Percentiles rank a stretch among this genome's conserved stretches.
Evolutionary conservation across 2,888 invertebrate genomes (phyloP).

Genomic region (Hyalella azteca): DNA sequence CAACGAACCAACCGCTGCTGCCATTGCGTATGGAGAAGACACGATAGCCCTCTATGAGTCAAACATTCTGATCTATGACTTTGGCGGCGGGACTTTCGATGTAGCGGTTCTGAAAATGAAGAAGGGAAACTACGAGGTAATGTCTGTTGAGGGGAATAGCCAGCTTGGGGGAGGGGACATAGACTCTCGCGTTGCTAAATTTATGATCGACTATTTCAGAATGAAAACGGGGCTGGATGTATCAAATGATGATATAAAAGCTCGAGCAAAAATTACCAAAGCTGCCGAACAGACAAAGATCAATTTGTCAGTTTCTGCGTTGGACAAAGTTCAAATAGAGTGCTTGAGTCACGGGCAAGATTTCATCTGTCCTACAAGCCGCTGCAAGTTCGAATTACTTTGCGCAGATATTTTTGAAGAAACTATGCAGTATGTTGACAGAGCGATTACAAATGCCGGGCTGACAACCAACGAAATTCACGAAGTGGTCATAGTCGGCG

Average conservation of each 20-base stretch:
- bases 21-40: slow-evolving; percentile 57
- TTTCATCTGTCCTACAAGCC: slow-evolving; percentile 92
- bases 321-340: slow-evolving; percentile 75
- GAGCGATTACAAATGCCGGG: slow-evolving; percentile 71
- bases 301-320: slow-evolving; percentile 60
- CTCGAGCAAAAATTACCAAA: slow-evolving; percentile 69
- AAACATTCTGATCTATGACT: slow-evolving; percentile 69
- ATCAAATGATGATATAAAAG: slow-evolving; percentile 69
- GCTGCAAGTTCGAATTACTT: slow-evolving; percentile 80
- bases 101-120: slow-evolving; percentile 70
- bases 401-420: slow-evolving; percentile 71
- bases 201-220: slow-evolving; percentile 68
- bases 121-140: slow-evolving; percentile 71
- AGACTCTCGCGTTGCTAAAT: slow-evolving; percentile 72
- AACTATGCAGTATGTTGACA: slow-evolving; percentile 72
- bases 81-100: slow-evolving; percentile 83
- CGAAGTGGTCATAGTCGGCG: slow-evolving; percentile 76
- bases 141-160: slow-evolving; percentile 84
- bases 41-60: slow-evolving; percentile 48
- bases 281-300: slow-evolving; percentile 81
- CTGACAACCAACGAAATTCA: slow-evolving; percentile 68
- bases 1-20: slow-evolving; percentile 84
- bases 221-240: slow-evolving; percentile 67
- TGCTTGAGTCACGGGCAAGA: slow-evolving; percentile 94
- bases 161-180: slow-evolving; percentile 91